These are phyloP conservation scores for Coecobrya sp. DNA, from an alignment of 2,888 invertebrate species.

Conservation along the genomic window DNA sequence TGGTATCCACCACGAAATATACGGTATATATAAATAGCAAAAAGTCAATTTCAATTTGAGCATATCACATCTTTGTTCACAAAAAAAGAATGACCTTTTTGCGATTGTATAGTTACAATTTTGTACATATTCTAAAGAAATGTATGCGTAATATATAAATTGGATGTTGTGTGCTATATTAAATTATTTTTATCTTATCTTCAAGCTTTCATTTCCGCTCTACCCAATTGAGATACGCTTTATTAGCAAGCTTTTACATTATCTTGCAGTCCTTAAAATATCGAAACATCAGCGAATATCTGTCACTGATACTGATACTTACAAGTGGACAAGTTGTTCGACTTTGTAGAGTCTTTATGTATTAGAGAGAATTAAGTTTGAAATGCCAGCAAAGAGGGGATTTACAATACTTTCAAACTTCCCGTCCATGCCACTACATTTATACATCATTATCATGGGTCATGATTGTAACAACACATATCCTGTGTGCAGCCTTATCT, in stretches of 20 bases:
- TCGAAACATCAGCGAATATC: conserved; percentile 63
- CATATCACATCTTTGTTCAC: not conserved
- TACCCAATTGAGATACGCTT: no score
- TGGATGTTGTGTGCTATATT: no score
- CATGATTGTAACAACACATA: not conserved
- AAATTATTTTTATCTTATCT: not conserved
- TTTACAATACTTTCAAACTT: not conserved
- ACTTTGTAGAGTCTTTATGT: conserved; percentile 29
- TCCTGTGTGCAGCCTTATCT: conserved; percentile 35
- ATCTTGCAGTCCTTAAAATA: conserved; percentile 44
- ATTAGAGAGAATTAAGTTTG: conserved; percentile 17
- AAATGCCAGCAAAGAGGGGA: not conserved
- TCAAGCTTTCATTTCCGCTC: not conserved
- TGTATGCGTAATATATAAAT: no score
- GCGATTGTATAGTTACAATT: not conserved
- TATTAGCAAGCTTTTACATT: not conserved
- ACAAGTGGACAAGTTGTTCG: conserved; percentile 60
- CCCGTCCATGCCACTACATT: not conserved
- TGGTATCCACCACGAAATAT: not conserved
- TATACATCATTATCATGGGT: not conserved
- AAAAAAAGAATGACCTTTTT: not conserved
- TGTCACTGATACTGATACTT: not conserved
- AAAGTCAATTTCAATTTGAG: conserved; percentile 6
- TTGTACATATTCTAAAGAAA: no score
- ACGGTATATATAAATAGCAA: not conserved